A percentile compares a stretch with the other conserved stretches of the same genome.
Evolutionary conservation across 2,888 invertebrate genomes (phyloP).

Genomic region (Pristionchus japonicus): DNA sequence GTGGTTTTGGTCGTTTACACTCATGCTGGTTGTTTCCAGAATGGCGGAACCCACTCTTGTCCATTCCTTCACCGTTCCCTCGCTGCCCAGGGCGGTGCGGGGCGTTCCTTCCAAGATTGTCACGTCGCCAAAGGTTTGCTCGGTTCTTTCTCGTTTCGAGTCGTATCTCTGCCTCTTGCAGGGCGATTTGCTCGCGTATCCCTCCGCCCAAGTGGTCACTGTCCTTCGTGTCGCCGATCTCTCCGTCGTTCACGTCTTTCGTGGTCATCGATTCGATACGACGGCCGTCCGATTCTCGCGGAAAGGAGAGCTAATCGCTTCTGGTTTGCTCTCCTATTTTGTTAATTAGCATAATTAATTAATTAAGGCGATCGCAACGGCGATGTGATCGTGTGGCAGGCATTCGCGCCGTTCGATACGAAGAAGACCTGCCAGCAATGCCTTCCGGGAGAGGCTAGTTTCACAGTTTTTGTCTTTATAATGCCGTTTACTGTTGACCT

Average conservation of each 20-base stretch:
- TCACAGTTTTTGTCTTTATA: not conserved
- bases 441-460: not conserved
- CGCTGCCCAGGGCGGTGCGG: not conserved
- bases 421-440: not conserved
- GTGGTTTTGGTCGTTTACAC: not conserved
- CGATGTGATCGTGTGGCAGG: conserved; percentile 20
- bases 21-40: not conserved
- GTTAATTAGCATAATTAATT: not conserved
- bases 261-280: conserved; percentile 30
- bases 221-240: not conserved
- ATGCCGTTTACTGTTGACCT: not conserved
- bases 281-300: conserved; percentile 23
- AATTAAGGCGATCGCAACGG: not conserved
- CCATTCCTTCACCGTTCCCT: not conserved
- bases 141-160: not conserved
- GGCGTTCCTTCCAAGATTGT: not conserved
- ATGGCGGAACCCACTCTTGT: not conserved
- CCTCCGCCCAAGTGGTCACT: not conserved
- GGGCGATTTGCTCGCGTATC: conserved; percentile 17
- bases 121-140: not conserved
- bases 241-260: not conserved
- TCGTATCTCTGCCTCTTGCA: not conserved
- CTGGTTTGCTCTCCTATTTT: not conserved
- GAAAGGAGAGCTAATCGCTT: conserved; percentile 30
- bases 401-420: not conserved